These are phyloP conservation scores for Allygus modestus DNA, from an alignment of 2,888 invertebrate genomes.

Conservation along the genomic window DNA sequence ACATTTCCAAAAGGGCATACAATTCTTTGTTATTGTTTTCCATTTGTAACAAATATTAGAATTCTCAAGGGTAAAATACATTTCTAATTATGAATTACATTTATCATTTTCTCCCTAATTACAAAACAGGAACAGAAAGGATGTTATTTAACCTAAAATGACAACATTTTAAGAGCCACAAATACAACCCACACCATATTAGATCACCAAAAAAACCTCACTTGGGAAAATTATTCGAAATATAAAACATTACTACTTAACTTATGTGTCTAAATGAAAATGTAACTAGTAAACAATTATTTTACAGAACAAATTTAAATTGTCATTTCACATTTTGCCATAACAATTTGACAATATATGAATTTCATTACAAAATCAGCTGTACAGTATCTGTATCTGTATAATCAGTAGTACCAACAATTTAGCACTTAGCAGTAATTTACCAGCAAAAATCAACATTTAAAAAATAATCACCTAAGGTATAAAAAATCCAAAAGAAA, in stretches of 20 bases:
- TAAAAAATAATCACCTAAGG: too few relatives aligned
- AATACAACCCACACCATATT: background rate
- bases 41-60: constrained; percentile 56
- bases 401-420: too few relatives aligned
- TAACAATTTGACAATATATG: background rate
- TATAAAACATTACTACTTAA: too few relatives aligned
- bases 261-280: background rate
- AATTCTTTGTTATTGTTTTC: constrained; percentile 79
- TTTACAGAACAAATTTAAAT: background rate
- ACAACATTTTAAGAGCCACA: background rate
- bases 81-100: constrained; percentile 8
- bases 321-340: background rate
- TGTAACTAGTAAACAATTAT: background rate
- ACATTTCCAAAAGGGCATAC: constrained; percentile 80
- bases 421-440: too few relatives aligned
- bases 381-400: too few relatives aligned
- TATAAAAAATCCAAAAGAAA: too few relatives aligned
- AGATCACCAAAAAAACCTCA: background rate
- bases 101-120: background rate
- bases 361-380: too few relatives aligned
- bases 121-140: background rate
- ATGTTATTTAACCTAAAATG: background rate
- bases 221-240: background rate
- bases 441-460: too few relatives aligned
- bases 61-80: background rate